Conservation (phyloP, 1,140 invertebrate genomes). For the Cepaea nemoralis region DNA sequence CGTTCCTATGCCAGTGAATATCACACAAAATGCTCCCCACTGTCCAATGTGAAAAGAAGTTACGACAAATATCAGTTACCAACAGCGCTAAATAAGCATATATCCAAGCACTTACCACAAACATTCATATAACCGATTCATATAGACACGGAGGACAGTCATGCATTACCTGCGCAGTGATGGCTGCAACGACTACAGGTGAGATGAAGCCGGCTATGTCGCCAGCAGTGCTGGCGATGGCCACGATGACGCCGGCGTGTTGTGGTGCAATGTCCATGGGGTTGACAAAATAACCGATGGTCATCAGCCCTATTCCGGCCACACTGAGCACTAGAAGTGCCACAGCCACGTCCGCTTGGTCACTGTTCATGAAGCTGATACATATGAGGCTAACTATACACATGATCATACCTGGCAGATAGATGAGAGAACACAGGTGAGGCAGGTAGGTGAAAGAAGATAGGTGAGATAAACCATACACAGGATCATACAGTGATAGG, state of each 20-base stretch:
- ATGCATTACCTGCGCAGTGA: conserved; percentile 63
- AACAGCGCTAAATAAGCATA: too few species aligned
- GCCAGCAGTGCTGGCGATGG: conserved; percentile 65
- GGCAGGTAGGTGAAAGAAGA: too few species aligned
- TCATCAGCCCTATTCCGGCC: conserved; percentile 79
- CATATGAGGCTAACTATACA: conserved; percentile 60
- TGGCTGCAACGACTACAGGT: conserved; percentile 57
- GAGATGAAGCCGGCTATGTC: conserved; percentile 63
- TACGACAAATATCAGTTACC: too few species aligned
- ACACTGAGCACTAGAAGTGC: conserved; percentile 83
- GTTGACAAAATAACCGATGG: conserved; percentile 86
- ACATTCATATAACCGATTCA: too few species aligned
- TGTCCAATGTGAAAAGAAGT: too few species aligned
- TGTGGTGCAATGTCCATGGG: conserved; percentile 87
- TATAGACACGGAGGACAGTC: too few species aligned
- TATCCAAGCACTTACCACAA: too few species aligned
- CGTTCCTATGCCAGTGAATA: too few species aligned
- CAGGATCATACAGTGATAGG: too few species aligned
- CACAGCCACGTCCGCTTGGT: conserved; percentile 78
- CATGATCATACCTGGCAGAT: conserved; percentile 56
- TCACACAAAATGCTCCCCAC: too few species aligned
- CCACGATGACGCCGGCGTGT: conserved; percentile 67
- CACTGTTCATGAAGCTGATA: conserved; percentile 61
- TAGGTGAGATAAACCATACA: too few species aligned
- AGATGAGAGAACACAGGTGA: too few species aligned